phyloP scores from a whole-genome alignment of 2,797 vertebrate species.

The Rousettus madagascariensis region DNA sequence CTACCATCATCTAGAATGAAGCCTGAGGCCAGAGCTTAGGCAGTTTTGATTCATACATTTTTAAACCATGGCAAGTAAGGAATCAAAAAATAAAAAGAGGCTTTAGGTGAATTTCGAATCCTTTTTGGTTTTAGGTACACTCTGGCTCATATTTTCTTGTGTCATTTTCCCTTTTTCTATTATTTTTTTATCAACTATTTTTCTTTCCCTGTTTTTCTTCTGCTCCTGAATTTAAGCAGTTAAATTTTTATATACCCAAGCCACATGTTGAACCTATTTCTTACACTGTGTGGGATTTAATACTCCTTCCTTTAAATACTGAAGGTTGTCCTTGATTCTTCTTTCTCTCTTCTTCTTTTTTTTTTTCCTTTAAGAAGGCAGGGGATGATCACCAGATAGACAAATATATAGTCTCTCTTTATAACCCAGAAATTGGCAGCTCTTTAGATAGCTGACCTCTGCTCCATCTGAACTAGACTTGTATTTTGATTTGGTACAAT shows the following conservation, averaged over 20 bases:
- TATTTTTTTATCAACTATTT: background rate
- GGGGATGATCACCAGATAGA: background rate
- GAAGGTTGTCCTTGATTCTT: background rate
- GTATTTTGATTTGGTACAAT: background rate
- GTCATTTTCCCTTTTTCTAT: constrained; percentile 8
- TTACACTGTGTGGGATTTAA: background rate
- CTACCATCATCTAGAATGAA: background rate
- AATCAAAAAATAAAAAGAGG: background rate
- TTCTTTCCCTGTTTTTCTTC: background rate
- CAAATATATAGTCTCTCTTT: background rate
- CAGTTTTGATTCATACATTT: constrained; percentile 41
- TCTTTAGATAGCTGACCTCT: background rate
- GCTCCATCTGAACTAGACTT: background rate
- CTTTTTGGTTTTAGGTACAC: background rate
- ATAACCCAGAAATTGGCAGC: background rate
- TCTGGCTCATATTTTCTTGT: background rate
- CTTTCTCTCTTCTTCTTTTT: background rate
- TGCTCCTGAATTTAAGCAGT: background rate
- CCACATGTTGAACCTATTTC: background rate
- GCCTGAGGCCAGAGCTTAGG: background rate
- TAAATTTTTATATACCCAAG: background rate
- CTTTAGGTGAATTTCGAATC: background rate
- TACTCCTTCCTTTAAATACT: background rate
- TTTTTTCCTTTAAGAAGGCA: background rate
- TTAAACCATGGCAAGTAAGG: background rate